Evolutionary conservation across 2,113 vertebrate species (phyloP).

Genomic region (Damaliscus lunatus): DNA sequence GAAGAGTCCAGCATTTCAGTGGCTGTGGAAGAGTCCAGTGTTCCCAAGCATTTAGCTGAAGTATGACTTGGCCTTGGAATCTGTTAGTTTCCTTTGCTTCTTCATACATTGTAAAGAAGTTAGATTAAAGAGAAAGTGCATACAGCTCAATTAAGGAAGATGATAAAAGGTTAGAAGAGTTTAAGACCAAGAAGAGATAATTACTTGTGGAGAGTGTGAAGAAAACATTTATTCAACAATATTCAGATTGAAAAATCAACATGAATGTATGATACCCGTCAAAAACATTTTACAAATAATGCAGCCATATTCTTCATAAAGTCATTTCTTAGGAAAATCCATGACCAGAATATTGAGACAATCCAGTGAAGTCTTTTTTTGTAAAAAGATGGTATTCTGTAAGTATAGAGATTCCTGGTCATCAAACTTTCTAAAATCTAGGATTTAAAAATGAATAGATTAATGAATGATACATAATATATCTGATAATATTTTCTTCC

Average conservation of each 20-base stretch:
- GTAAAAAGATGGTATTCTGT: neutral
- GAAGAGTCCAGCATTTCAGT: neutral
- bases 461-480: neutral
- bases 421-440: neutral
- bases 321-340: neutral
- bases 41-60: neutral
- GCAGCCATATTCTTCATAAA: neutral
- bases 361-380: neutral
- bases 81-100: neutral
- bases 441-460: neutral
- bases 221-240: neutral
- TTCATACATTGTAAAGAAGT: neutral
- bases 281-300: conserved; percentile 24
- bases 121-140: neutral
- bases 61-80: neutral
- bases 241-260: neutral
- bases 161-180: neutral
- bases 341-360: neutral
- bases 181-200: neutral
- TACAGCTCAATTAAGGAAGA: neutral
- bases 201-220: neutral
- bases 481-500: neutral
- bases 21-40: neutral
- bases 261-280: neutral
- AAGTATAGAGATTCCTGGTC: neutral